Evolutionary conservation across 2,113 vertebrate species (phyloP).

Genomic region (Peucedramus taeniatus): DNA sequence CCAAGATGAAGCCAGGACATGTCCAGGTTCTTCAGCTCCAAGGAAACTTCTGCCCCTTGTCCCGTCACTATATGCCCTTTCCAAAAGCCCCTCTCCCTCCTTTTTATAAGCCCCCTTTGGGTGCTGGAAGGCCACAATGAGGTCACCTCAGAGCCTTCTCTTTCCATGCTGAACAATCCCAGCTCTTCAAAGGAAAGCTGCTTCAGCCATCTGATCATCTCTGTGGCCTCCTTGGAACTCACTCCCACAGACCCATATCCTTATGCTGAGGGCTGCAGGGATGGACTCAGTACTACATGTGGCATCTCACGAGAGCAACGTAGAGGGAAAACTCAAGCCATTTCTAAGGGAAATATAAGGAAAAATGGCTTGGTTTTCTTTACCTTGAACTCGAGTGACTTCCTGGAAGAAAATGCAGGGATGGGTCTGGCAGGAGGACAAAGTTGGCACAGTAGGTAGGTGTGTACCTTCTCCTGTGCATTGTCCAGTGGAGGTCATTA

Average conservation of each 20-base stretch:
- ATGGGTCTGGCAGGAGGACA: not conserved
- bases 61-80: not conserved
- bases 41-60: not conserved
- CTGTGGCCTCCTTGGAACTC: not conserved
- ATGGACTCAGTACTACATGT: not conserved
- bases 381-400: rapidly evolving
- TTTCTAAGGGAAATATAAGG: not conserved
- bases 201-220: not conserved
- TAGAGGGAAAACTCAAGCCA: not conserved
- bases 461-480: not conserved
- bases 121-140: not conserved
- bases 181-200: not conserved
- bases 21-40: not conserved
- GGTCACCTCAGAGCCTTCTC: not conserved
- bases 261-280: not conserved
- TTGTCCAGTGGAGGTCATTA: not conserved
- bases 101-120: not conserved
- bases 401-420: not conserved
- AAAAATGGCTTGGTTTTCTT: not conserved
- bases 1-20: not conserved
- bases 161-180: not conserved
- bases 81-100: not conserved
- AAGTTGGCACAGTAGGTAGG: not conserved
- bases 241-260: not conserved
- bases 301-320: rapidly evolving